Conservation (phyloP, 1,140 invertebrate genomes). For the Brachionus rubens region DNA sequence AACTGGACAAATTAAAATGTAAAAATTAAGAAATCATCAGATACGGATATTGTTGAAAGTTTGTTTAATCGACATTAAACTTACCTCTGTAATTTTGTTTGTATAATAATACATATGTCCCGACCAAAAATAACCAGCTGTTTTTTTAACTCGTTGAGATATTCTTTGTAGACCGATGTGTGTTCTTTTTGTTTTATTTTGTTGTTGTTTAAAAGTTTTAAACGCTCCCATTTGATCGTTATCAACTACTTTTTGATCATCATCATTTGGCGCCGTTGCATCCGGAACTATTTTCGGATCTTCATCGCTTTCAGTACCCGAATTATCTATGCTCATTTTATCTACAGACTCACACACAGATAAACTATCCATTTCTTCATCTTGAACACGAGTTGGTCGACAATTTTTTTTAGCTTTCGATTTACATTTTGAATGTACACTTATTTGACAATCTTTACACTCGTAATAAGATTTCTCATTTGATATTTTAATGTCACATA, state of each 20-base stretch:
- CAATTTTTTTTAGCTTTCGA: slow-evolving; percentile 29
- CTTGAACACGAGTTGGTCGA: neutral
- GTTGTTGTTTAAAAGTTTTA: neutral
- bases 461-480: neutral
- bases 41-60: no score
- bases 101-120: slow-evolving; percentile 37
- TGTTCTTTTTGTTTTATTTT: neutral
- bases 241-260: neutral
- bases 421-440: slow-evolving; percentile 31
- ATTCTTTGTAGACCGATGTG: neutral
- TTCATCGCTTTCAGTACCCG: neutral
- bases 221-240: neutral
- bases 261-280: neutral
- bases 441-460: slow-evolving; percentile 37
- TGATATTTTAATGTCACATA: neutral
- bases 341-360: neutral
- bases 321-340: neutral
- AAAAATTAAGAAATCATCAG: no score
- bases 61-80: no score
- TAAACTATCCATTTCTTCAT: neutral
- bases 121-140: slow-evolving; percentile 34
- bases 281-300: neutral
- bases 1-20: no score
- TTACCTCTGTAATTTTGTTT: slow-evolving; percentile 42
- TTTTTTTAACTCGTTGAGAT: slow-evolving; percentile 41